Evolutionary conservation across 2,888 invertebrate species (phyloP).

Genomic region (Harpalus rufipes): DNA sequence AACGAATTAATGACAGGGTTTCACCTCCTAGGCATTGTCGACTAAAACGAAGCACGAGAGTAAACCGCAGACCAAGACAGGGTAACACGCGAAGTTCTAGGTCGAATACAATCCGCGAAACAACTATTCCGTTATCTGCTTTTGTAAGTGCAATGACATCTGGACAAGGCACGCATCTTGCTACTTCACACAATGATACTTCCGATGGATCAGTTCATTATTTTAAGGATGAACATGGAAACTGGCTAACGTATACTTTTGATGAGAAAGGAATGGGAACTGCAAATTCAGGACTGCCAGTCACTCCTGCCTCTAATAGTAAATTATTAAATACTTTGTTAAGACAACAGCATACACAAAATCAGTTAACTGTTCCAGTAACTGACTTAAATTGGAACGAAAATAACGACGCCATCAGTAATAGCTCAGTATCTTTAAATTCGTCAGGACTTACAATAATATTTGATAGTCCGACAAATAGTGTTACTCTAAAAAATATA

Average conservation of each 20-base stretch:
- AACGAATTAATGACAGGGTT: conserved; percentile 68
- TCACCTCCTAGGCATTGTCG: conserved; percentile 70
- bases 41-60: conserved; percentile 70
- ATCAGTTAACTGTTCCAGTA: conserved; percentile 63
- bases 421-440: conserved; percentile 78
- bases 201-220: conserved; percentile 91
- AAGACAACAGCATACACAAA: conserved; percentile 72
- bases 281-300: conserved; percentile 70
- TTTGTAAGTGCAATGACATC: conserved; percentile 77
- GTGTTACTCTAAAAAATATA: conserved; percentile 58
- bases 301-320: conserved; percentile 72
- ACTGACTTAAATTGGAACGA: conserved; percentile 73
- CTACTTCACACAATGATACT: conserved; percentile 90
- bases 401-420: conserved; percentile 76
- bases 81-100: conserved; percentile 77
- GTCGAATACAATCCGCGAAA: conserved; percentile 80
- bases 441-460: conserved; percentile 76
- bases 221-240: conserved; percentile 91
- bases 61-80: conserved; percentile 71
- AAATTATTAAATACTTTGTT: conserved; percentile 74
- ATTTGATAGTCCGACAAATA: conserved; percentile 75
- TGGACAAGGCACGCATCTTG: conserved; percentile 82
- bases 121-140: conserved; percentile 78
- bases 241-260: conserved; percentile 93
- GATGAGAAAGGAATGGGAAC: conserved; percentile 85